Conservation (phyloP, 2,888 invertebrate species). For the Macrosoma leucophasiata region DNA sequence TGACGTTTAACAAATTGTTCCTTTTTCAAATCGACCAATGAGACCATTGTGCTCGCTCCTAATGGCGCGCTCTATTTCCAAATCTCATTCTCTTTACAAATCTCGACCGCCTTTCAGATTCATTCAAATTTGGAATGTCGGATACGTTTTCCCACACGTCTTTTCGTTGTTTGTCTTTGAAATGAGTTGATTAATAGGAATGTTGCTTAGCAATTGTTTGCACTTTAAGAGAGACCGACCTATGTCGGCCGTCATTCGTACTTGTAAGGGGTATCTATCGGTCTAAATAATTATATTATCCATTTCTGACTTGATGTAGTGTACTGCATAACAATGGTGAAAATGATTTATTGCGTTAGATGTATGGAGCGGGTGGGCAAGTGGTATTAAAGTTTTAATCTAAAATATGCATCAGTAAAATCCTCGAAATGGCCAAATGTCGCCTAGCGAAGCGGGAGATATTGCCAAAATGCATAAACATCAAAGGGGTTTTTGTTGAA, state of each 20-base stretch:
- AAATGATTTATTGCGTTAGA: conserved; percentile 42
- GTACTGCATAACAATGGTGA: conserved; percentile 15
- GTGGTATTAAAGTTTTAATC: conserved; percentile 62
- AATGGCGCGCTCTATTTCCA: conserved; percentile 75
- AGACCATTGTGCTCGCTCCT: conserved; percentile 73
- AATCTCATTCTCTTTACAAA: conserved; percentile 75
- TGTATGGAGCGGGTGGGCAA: conserved; percentile 35
- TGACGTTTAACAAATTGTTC: conserved; percentile 77
- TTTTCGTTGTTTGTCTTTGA: conserved; percentile 60
- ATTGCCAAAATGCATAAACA: conserved; percentile 71
- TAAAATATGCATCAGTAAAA: conserved; percentile 67
- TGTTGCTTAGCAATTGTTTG: conserved; percentile 48
- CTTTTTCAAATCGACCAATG: conserved; percentile 76
- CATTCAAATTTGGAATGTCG: conserved; percentile 73
- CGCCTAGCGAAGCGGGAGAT: conserved; percentile 60
- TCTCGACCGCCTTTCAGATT: conserved; percentile 70
- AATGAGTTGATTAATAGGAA: conserved; percentile 73
- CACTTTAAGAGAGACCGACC: no score
- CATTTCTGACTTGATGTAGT: no score
- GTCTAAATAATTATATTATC: no score
- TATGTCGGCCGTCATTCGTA: no score
- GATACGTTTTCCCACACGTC: conserved; percentile 70
- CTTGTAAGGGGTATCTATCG: conserved; percentile 26
- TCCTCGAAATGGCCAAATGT: conserved; percentile 69
- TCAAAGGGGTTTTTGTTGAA: conserved; percentile 71